phyloP scores from a whole-genome alignment of 2,888 invertebrate species.

The Heliconius erato region DNA sequence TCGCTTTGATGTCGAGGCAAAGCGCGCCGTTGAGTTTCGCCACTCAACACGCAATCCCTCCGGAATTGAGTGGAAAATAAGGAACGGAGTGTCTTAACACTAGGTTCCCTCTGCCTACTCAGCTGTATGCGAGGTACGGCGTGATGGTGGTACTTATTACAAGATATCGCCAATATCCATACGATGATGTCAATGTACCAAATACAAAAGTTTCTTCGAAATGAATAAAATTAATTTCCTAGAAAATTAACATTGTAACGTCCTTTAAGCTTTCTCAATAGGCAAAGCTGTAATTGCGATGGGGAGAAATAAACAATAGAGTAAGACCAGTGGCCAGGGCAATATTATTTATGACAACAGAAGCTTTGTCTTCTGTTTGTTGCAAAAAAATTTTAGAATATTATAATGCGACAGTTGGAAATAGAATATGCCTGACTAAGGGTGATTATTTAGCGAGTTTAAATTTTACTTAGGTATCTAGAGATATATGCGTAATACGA shows the following conservation, averaged over 20 bases:
- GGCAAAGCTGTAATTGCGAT: conserved; percentile 61
- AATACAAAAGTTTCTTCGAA: not conserved
- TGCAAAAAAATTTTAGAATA: conserved; percentile 41
- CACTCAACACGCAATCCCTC: too few relatives aligned
- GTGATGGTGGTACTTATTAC: too few relatives aligned
- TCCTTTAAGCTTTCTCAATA: conserved; percentile 19
- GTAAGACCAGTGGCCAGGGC: conserved; percentile 82
- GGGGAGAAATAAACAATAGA: conserved; percentile 67
- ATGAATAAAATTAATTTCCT: conserved; percentile 7
- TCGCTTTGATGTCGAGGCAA: too few relatives aligned
- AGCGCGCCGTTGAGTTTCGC: too few relatives aligned
- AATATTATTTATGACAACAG: conserved; percentile 79
- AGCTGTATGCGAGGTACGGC: too few relatives aligned
- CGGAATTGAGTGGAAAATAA: too few relatives aligned
- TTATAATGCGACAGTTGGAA: not conserved
- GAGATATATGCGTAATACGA: not conserved
- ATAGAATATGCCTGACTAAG: not conserved
- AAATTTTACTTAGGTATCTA: not conserved
- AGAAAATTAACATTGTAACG: conserved; percentile 16
- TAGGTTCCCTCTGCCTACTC: too few relatives aligned
- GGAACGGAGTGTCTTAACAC: too few relatives aligned
- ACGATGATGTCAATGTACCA: not conserved
- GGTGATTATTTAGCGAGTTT: not conserved
- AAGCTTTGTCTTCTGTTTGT: conserved; percentile 57
- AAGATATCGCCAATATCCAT: too few relatives aligned